Evolutionary conservation across 2,888 invertebrate species (phyloP), one percentile per base, ranked within the genome.

Genomic region (Drosophila setosimentum): DNA sequence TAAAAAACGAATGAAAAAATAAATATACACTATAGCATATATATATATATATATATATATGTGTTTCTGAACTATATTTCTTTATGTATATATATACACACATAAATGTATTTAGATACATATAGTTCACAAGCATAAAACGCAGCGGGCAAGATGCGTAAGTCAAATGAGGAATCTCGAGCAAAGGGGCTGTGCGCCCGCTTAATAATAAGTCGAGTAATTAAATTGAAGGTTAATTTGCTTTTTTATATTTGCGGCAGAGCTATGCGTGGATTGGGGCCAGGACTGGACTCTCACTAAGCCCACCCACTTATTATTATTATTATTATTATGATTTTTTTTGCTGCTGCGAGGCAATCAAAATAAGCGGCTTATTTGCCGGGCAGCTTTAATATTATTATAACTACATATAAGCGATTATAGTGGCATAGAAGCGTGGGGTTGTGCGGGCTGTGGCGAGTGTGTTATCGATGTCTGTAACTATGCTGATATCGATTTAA

Each of bases 401-500:
- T 75, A 73, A 73, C 78, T 54, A 67, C 60, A 67, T 49, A 65
- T 35, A 71, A 40, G 42, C 37, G 54, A 42, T 54, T 37, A 64
- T 51, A 35, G 55, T 49, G 18, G 27, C 37, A 29, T 63, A 62
- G 45, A 63, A 67, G 63, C 53, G 42, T 72, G 30, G 27, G n/a
- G 29, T n/a, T 30, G 16, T 66, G 7, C 16, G 58, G 11, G 10
- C 11, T 30, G 33, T 21, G n/a, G 10, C 8, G 35, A 24, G 54
- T 16, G 48, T 60, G 29, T 21, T 60, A 69, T 66, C 32, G 57
- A 55, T 59, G 73, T 37, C 62, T 69, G 81, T 83, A 79, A 83
- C 81, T 78, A 83, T 69, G 83, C 73, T 70, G 71, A 70, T 83
- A 83, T 82, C 73, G 82, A 82, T 82, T 82, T 83, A 81, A 81